Percentiles rank a stretch among this genome's conserved stretches.
Evolutionary conservation across 2,888 invertebrate species (phyloP).

Genomic region (Mythimna loreyi): DNA sequence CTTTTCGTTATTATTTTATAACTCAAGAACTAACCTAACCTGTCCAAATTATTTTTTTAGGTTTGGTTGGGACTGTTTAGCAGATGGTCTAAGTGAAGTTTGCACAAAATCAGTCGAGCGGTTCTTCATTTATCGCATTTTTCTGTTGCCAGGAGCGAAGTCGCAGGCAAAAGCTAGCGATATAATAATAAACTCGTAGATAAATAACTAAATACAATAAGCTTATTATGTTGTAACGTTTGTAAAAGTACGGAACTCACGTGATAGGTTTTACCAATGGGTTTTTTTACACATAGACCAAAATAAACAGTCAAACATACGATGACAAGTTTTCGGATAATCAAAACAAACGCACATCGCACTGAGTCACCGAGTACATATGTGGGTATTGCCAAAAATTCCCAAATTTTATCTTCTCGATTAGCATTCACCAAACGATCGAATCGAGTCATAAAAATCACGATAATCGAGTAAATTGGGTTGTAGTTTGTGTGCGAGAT

Average conservation of each 20-base stretch:
- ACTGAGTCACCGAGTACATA: slow-evolving; percentile 39
- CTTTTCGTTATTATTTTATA: no score
- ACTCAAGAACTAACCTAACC: no score
- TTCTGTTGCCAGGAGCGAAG: no score
- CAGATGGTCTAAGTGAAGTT: no score
- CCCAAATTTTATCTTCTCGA: slow-evolving; percentile 22
- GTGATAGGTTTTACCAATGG: neutral
- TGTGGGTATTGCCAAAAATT: slow-evolving; percentile 20
- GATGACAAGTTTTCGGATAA: neutral
- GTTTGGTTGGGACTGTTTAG: no score
- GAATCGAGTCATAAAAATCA: slow-evolving; percentile 57
- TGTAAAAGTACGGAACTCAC: neutral
- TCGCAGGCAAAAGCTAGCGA: no score
- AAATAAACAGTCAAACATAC: neutral
- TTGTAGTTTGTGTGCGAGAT: slow-evolving; percentile 34
- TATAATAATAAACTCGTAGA: no score
- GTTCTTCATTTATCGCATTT: no score
- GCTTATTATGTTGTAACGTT: neutral
- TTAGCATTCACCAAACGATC: slow-evolving; percentile 46
- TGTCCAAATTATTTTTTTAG: no score
- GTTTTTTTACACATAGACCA: slow-evolving; percentile 11
- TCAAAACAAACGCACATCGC: slow-evolving; percentile 26
- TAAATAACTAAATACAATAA: no score
- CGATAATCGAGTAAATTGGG: slow-evolving; percentile 48
- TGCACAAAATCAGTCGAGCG: no score